Percentiles rank a stretch among this genome's conserved stretches.
phyloP scores from a whole-genome alignment of 2,113 vertebrate species.

The Halcyon malimbica region DNA sequence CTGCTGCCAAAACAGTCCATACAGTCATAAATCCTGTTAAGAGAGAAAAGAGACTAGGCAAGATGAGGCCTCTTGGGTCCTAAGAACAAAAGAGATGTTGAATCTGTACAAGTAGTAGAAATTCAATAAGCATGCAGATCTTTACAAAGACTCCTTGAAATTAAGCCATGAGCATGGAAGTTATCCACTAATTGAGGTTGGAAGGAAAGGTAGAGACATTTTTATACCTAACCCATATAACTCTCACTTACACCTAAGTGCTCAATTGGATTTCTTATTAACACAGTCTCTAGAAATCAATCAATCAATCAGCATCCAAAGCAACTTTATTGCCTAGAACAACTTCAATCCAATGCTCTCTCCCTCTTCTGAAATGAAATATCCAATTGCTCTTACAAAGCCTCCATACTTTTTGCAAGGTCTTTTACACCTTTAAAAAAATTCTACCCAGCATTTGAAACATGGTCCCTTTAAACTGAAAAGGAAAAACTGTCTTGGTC shows the following conservation, averaged over 20 bases:
- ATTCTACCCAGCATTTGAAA: not conserved
- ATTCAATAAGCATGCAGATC: not conserved
- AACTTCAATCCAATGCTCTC: not conserved
- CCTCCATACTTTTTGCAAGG: not conserved
- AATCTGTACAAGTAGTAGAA: not conserved
- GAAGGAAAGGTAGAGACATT: not conserved
- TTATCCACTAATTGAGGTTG: not conserved
- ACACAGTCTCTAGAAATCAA: not conserved
- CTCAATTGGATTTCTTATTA: conserved; percentile 15
- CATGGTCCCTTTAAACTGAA: fast-evolving
- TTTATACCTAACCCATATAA: not conserved
- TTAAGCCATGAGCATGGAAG: not conserved
- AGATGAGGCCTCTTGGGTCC: not conserved
- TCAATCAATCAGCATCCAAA: not conserved
- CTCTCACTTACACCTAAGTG: not conserved
- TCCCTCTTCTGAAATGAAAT: not conserved
- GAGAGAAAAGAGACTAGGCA: not conserved
- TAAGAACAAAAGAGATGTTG: not conserved
- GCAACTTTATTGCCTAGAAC: not conserved
- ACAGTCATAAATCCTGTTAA: not conserved
- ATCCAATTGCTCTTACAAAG: not conserved
- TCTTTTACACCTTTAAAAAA: not conserved
- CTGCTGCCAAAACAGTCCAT: not conserved
- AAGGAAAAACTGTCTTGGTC: not conserved
- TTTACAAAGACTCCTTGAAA: not conserved